Conservation (phyloP, 2,113 vertebrate genomes). For the Scolopax mira region DNA sequence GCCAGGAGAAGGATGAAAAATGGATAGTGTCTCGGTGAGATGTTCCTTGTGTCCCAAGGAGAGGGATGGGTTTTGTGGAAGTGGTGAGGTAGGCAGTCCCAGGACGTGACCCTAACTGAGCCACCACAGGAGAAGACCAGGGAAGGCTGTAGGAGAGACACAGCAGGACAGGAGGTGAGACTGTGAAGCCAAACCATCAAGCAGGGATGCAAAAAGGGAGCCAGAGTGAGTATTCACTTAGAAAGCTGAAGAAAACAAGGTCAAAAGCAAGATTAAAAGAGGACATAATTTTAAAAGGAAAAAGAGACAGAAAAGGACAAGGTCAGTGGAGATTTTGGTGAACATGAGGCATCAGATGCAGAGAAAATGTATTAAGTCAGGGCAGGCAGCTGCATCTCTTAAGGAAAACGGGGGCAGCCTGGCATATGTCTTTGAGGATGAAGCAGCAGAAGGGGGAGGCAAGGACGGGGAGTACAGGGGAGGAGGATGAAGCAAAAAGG, state of each 20-base stretch:
- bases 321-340: not conserved
- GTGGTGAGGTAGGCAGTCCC: not conserved
- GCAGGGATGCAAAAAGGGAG: not conserved
- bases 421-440: not conserved
- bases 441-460: not conserved
- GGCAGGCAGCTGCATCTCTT: not conserved
- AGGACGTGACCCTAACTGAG: fast-evolving
- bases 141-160: not conserved
- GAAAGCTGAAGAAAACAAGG: not conserved
- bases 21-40: not conserved
- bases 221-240: not conserved
- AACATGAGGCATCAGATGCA: not conserved
- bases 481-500: not conserved
- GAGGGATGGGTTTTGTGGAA: not conserved
- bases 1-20: not conserved
- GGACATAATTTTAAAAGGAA: not conserved
- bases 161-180: not conserved
- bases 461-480: not conserved
- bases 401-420: not conserved
- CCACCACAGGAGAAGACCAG: not conserved
- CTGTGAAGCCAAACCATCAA: not conserved
- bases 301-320: not conserved
- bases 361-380: not conserved
- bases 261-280: not conserved
- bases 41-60: fast-evolving